Conservation (phyloP, 2,113 vertebrate species). For the Scolopax mira region DNA sequence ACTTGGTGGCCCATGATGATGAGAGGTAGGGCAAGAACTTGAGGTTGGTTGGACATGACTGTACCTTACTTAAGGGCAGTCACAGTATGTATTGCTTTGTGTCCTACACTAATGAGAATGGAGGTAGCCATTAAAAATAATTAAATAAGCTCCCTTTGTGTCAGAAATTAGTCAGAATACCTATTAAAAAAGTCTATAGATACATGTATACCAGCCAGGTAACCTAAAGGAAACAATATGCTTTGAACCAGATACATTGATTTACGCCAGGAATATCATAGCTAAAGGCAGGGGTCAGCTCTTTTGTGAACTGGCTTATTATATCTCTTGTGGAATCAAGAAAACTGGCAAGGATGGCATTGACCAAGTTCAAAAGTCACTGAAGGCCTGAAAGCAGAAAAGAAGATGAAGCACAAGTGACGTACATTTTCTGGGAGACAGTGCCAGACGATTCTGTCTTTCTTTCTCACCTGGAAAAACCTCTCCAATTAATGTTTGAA, state of each 20-base stretch:
- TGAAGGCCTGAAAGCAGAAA: not conserved
- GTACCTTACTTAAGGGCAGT: not conserved
- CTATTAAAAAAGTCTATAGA: not conserved
- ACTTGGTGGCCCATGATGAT: not conserved
- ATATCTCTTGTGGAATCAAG: not conserved
- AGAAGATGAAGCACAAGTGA: not conserved
- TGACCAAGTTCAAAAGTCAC: not conserved
- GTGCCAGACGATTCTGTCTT: not conserved
- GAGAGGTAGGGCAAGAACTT: not conserved
- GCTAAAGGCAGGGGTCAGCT: not conserved
- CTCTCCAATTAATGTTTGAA: constrained; percentile 39
- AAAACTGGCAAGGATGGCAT: not conserved
- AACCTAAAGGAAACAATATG: not conserved
- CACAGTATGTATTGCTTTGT: not conserved
- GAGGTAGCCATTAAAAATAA: not conserved
- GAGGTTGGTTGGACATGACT: not conserved
- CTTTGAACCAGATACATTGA: not conserved
- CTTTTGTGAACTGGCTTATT: not conserved
- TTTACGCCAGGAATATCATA: not conserved
- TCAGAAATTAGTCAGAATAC: not conserved
- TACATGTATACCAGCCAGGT: not conserved
- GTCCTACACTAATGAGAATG: not conserved
- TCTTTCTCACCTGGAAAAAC: constrained; percentile 9
- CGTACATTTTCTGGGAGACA: not conserved
- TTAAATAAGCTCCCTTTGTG: not conserved